These are phyloP conservation scores for Ranitomeya imitator DNA, from an alignment of 2,113 vertebrate species.

Conservation along the genomic window DNA sequence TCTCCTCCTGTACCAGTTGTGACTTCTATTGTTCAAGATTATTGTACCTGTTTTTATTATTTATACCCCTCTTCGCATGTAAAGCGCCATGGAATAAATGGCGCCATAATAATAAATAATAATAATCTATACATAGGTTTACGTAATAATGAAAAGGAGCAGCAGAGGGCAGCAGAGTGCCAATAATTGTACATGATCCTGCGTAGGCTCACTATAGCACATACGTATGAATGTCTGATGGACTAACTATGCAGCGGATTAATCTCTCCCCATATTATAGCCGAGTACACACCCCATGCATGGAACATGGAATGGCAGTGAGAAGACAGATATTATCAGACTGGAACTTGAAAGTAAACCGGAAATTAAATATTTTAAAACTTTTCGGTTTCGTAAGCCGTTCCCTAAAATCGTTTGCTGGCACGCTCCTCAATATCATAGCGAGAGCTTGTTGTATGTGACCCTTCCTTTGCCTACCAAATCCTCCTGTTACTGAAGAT, in stretches of 20 bases:
- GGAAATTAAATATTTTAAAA: slow-evolving; percentile 21
- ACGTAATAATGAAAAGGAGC: not conserved
- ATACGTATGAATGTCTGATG: not conserved
- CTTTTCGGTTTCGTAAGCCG: not conserved
- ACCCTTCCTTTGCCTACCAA: not conserved
- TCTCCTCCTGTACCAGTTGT: too few species aligned
- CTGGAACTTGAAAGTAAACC: slow-evolving; percentile 31
- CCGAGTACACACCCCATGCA: not conserved
- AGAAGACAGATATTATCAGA: slow-evolving; percentile 29
- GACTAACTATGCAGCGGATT: slow-evolving; percentile 11
- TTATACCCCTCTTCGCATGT: too few species aligned
- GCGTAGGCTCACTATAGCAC: not conserved
- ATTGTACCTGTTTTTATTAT: too few species aligned
- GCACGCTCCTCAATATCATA: not conserved
- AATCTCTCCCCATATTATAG: not conserved
- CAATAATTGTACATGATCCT: not conserved
- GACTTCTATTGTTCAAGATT: too few species aligned
- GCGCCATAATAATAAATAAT: too few species aligned
- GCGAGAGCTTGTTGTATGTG: not conserved
- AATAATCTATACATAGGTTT: not conserved
- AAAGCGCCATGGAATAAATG: too few species aligned
- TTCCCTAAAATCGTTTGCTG: not conserved
- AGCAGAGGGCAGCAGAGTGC: slow-evolving; percentile 38
- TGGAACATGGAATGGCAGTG: not conserved
- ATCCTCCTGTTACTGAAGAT: not conserved